Percentiles rank a stretch among this genome's conserved stretches.
Conservation (phyloP, 2,797 vertebrate genomes). For the Coreius guichenoti region DNA sequence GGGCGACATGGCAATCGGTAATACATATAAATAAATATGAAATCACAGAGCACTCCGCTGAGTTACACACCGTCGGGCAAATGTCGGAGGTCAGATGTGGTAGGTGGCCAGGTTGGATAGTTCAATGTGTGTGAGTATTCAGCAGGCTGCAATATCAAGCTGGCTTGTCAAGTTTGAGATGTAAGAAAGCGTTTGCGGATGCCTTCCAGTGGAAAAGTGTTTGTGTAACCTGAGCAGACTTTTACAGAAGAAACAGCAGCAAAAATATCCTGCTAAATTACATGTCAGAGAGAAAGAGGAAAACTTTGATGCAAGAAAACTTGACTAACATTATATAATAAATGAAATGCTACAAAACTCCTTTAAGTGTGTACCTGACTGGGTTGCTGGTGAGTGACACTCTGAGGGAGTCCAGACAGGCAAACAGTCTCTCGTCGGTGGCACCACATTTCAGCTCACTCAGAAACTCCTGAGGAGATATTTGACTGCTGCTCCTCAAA, state of each 20-base stretch:
- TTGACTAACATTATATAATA: background rate
- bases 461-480: slow-evolving; percentile 94
- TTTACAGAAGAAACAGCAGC: background rate
- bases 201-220: background rate
- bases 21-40: slow-evolving; percentile 66
- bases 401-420: slow-evolving; percentile 91
- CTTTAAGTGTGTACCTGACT: slow-evolving; percentile 87
- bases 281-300: background rate
- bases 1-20: slow-evolving; percentile 43
- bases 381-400: slow-evolving; percentile 98
- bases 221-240: background rate
- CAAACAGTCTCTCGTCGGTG: slow-evolving; percentile 90
- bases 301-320: background rate
- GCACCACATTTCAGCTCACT: slow-evolving; percentile 89
- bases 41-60: slow-evolving; percentile 23
- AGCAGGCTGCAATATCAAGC: background rate
- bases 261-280: background rate
- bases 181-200: background rate
- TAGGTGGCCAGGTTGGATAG: slow-evolving; percentile 12
- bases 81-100: slow-evolving; percentile 26
- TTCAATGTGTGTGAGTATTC: slow-evolving; percentile 53
- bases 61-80: slow-evolving; percentile 35
- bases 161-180: background rate
- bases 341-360: background rate
- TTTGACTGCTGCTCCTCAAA: slow-evolving; percentile 88